Percentiles rank a stretch among this genome's conserved stretches.
Conservation (phyloP, 2,113 vertebrate genomes). For the Cyphomyrus discorhynchus region DNA sequence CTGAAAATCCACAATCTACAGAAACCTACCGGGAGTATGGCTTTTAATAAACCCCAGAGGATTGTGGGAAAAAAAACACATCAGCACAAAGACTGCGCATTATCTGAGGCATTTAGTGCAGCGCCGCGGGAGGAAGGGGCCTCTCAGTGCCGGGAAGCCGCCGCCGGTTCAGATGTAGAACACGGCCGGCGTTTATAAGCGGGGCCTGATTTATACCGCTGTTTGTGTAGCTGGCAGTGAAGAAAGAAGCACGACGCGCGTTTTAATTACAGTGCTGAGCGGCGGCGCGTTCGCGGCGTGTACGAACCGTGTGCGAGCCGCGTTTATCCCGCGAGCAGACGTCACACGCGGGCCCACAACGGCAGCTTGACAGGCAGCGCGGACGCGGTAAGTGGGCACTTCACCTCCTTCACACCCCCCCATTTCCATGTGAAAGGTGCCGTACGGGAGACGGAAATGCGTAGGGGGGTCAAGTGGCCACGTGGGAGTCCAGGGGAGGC, state of each 20-base stretch:
- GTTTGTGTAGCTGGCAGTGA: not conserved
- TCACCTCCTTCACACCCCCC: not conserved
- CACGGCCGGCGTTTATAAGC: not conserved
- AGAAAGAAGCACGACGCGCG: not conserved
- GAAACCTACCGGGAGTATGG: not conserved
- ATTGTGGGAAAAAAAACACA: slow-evolving; percentile 4
- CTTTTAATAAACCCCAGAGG: slow-evolving; percentile 1
- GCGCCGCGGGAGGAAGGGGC: not conserved
- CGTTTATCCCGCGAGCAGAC: not conserved
- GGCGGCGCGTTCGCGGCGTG: not conserved
- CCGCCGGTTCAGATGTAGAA: not conserved
- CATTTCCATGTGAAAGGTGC: not conserved
- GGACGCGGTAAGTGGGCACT: not conserved
- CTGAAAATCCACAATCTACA: not conserved
- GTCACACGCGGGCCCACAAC: too few relatives aligned
- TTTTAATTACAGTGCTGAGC: not conserved
- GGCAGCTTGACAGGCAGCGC: not conserved
- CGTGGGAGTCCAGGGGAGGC: not conserved
- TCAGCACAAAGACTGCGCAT: not conserved
- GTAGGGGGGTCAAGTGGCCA: not conserved
- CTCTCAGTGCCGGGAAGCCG: not conserved
- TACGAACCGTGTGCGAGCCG: not conserved
- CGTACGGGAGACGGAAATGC: not conserved
- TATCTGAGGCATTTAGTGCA: not conserved
- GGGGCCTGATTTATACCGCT: not conserved